A percentile compares a stretch with the other conserved stretches of the same genome.
These are phyloP conservation scores for Cydia amplana DNA, from an alignment of 1,140 invertebrate species.

Conservation along the genomic window DNA sequence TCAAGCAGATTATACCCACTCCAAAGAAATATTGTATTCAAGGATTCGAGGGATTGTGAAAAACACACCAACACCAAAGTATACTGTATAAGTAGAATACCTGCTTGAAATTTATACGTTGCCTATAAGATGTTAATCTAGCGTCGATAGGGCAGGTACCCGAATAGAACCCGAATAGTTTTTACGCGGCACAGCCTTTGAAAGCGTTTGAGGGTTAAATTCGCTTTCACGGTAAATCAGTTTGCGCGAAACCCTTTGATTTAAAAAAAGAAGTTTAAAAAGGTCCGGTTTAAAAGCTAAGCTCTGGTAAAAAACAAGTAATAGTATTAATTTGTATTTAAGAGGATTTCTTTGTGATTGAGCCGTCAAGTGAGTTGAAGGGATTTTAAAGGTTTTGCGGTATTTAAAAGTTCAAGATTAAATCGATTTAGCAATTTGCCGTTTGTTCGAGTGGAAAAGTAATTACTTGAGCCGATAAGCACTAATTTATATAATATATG, in stretches of 20 bases:
- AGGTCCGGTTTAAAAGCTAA: slow-evolving; percentile 40
- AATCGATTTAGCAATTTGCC: slow-evolving; percentile 20
- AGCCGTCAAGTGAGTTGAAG: slow-evolving; percentile 35
- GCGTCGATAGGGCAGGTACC: slow-evolving; percentile 21
- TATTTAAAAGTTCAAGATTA: slow-evolving; percentile 32
- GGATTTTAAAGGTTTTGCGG: slow-evolving; percentile 28
- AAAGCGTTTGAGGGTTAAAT: slow-evolving; percentile 51
- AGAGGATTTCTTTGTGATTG: slow-evolving; percentile 40
- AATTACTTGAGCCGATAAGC: background rate
- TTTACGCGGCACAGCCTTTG: slow-evolving; percentile 44
- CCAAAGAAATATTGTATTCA: background rate
- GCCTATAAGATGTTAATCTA: slow-evolving; percentile 27
- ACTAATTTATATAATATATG: background rate
- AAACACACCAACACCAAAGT: background rate
- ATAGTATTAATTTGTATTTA: slow-evolving; percentile 40
- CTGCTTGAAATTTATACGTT: slow-evolving; percentile 24
- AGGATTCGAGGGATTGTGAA: background rate
- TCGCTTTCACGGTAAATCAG: slow-evolving; percentile 59
- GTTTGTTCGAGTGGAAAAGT: slow-evolving; percentile 14
- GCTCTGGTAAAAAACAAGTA: slow-evolving; percentile 36
- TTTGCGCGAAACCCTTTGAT: slow-evolving; percentile 50
- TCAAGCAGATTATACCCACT: background rate
- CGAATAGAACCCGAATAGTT: slow-evolving; percentile 36
- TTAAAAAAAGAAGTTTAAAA: slow-evolving; percentile 43
- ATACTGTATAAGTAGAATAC: too few relatives aligned